Evolutionary conservation across 2,888 invertebrate species (phyloP).

Genomic region (Perdita meconis): DNA sequence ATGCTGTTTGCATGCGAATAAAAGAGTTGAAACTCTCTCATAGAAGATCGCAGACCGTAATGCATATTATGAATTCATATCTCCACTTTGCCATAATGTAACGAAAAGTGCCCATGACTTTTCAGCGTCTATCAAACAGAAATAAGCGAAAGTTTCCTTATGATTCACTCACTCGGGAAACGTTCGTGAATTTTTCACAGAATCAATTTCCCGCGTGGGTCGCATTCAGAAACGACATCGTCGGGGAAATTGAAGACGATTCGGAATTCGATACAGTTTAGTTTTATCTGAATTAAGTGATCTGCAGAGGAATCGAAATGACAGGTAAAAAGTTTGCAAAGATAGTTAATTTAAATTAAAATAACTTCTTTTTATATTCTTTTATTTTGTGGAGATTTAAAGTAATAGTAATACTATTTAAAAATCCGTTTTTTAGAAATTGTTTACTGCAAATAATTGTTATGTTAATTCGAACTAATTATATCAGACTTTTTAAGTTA

Average conservation of each 20-base stretch:
- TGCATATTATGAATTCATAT: conserved; percentile 2
- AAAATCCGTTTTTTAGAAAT: no score
- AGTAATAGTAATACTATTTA: no score
- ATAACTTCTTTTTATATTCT: no score
- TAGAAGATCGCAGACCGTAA: neutral
- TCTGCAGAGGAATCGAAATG: no score
- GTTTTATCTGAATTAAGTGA: no score
- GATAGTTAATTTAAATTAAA: no score
- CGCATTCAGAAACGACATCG: neutral
- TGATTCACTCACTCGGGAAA: conserved; percentile 5
- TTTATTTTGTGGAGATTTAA: no score
- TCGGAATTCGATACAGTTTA: neutral
- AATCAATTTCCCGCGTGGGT: conserved; percentile 22
- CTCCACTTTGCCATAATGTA: neutral
- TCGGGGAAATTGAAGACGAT: neutral
- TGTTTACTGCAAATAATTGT: no score
- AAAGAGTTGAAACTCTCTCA: neutral
- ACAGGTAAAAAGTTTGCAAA: no score
- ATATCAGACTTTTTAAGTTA: no score
- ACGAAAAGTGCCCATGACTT: conserved; percentile 7
- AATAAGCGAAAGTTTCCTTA: conserved; percentile 8
- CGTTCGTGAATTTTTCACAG: conserved; percentile 39
- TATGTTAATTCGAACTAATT: no score
- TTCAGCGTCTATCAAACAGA: conserved; percentile 10
- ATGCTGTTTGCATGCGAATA: no score